Percentiles rank a stretch among this genome's conserved stretches.
Conservation (phyloP, 2,113 vertebrate species). For the Gila orcuttii region DNA sequence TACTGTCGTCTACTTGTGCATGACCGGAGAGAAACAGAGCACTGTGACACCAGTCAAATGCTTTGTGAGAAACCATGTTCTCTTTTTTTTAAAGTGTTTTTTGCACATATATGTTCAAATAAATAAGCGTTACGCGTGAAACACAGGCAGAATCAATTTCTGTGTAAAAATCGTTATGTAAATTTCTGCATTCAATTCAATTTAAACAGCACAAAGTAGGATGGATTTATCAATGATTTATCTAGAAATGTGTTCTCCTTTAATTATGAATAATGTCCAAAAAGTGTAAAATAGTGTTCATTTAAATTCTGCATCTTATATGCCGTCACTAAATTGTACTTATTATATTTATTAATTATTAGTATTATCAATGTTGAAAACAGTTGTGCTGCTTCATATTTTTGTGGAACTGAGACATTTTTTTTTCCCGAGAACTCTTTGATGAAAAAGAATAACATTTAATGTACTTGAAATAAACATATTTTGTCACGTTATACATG, state of each 20-base stretch:
- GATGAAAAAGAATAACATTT: no score
- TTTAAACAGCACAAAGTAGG: not conserved
- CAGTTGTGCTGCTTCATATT: no score
- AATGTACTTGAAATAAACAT: no score
- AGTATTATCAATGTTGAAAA: no score
- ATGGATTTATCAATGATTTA: not conserved
- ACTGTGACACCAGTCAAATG: no score
- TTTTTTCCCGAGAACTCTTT: no score
- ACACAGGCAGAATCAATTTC: not conserved
- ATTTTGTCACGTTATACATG: no score
- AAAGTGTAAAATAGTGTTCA: not conserved
- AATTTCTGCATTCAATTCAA: not conserved
- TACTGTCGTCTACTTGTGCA: slow-evolving; percentile 20
- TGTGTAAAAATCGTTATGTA: not conserved
- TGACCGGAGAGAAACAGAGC: not conserved
- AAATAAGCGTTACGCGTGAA: not conserved
- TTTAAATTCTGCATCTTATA: not conserved
- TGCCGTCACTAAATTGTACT: not conserved
- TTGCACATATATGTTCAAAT: not conserved
- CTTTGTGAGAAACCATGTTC: not conserved
- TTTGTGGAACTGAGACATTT: no score
- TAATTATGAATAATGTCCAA: not conserved
- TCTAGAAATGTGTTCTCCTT: not conserved
- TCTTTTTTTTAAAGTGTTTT: not conserved
- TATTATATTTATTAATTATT: no score